These are phyloP conservation scores for Lithophane leautieri DNA, from an alignment of 2,888 invertebrate genomes.

Conservation along the genomic window DNA sequence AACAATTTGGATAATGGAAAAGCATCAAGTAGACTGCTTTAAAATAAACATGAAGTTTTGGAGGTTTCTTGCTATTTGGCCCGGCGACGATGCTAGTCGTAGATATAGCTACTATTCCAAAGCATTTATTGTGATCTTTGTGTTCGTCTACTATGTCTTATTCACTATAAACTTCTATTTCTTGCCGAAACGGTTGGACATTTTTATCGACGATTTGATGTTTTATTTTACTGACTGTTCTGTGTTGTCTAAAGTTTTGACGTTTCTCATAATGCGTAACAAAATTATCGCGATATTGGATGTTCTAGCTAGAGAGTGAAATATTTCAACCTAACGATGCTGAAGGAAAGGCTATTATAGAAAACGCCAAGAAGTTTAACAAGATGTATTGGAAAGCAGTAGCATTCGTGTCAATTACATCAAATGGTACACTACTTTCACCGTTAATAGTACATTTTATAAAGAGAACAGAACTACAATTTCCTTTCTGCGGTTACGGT, in stretches of 20 bases:
- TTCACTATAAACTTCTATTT: slow-evolving; percentile 75
- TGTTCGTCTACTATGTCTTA: slow-evolving; percentile 69
- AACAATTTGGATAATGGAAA: slow-evolving; percentile 53
- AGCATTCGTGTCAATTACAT: slow-evolving; percentile 67
- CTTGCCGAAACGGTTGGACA: slow-evolving; percentile 73
- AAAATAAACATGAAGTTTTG: slow-evolving; percentile 73
- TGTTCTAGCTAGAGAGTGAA: slow-evolving; percentile 75
- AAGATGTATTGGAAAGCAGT: slow-evolving; percentile 74
- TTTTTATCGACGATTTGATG: slow-evolving; percentile 76
- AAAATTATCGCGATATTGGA: slow-evolving; percentile 71
- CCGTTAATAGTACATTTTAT: slow-evolving; percentile 73
- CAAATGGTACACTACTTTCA: slow-evolving; percentile 66
- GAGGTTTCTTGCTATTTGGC: slow-evolving; percentile 76
- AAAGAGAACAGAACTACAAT: slow-evolving; percentile 62
- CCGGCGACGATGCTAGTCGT: slow-evolving; percentile 47
- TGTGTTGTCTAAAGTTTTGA: slow-evolving; percentile 74
- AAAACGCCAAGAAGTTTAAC: slow-evolving; percentile 73
- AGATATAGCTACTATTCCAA: slow-evolving; percentile 71
- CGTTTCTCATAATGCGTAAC: slow-evolving; percentile 69
- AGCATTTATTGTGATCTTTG: slow-evolving; percentile 65
- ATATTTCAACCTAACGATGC: slow-evolving; percentile 73
- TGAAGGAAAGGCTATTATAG: slow-evolving; percentile 68
- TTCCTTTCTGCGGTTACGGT: slow-evolving; percentile 76
- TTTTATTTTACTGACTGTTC: slow-evolving; percentile 77
- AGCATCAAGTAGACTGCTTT: slow-evolving; percentile 77